A percentile compares a stretch with the other conserved stretches of the same genome.
phyloP scores from a whole-genome alignment of 2,888 invertebrate species.

The Apocheima hispidaria region DNA sequence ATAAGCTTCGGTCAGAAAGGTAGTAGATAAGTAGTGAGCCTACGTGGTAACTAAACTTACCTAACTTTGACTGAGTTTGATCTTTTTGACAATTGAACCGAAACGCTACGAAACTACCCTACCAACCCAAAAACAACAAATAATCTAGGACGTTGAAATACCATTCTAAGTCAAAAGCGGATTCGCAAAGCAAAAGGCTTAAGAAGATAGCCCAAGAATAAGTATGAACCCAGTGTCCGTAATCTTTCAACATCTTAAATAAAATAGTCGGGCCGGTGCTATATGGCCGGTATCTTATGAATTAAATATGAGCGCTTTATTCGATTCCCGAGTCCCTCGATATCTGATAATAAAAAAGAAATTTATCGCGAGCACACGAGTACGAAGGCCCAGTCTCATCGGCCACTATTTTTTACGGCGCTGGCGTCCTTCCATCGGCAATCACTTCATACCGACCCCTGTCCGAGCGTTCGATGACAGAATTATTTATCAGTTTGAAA shows the following conservation, averaged over 20 bases:
- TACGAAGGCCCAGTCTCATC: conserved; percentile 70
- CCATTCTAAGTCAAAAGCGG: conserved; percentile 29
- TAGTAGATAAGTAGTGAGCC: neutral
- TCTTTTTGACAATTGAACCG: neutral
- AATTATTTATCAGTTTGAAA: conserved; percentile 88
- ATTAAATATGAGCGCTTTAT: conserved; percentile 87
- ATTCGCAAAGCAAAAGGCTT: conserved; percentile 46
- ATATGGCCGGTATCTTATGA: conserved; percentile 85
- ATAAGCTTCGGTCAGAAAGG: no score
- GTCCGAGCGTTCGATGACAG: conserved; percentile 86
- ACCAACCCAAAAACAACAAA: neutral
- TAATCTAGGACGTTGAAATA: neutral
- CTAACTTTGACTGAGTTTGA: neutral
- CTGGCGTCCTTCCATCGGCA: conserved; percentile 79
- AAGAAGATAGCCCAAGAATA: conserved; percentile 60
- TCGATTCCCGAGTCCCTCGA: conserved; percentile 86
- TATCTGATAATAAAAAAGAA: conserved; percentile 87
- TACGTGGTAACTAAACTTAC: neutral
- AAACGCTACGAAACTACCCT: neutral
- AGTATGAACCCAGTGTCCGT: conserved; percentile 67
- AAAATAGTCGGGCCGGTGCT: conserved; percentile 82
- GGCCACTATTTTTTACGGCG: conserved; percentile 82
- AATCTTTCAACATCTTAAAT: conserved; percentile 83
- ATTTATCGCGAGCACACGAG: conserved; percentile 82
- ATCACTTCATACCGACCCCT: conserved; percentile 86